These are phyloP conservation scores for Callipepla squamata DNA, from an alignment of 2,113 vertebrate species.

Conservation along the genomic window DNA sequence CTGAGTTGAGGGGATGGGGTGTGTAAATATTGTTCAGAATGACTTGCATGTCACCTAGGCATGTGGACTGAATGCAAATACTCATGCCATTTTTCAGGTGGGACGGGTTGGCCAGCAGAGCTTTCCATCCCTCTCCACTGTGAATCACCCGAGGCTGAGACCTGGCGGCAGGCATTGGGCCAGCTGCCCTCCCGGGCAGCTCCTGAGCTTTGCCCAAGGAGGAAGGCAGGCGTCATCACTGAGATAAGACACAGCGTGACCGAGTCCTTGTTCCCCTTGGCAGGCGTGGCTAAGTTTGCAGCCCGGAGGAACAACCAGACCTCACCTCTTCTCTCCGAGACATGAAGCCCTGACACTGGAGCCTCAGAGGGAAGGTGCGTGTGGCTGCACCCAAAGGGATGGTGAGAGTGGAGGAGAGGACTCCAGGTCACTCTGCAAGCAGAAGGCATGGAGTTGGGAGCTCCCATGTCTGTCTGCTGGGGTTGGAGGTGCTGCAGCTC, in stretches of 20 bases:
- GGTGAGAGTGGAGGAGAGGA: neutral
- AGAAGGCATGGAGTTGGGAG: neutral
- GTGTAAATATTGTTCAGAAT: neutral
- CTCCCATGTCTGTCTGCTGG: neutral
- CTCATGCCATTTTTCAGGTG: neutral
- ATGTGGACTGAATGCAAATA: neutral
- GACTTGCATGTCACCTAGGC: neutral
- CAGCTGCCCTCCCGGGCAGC: neutral
- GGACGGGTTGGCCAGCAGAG: neutral
- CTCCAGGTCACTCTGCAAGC: neutral
- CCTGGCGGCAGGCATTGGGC: neutral
- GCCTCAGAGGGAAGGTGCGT: neutral
- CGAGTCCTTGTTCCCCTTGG: conserved; percentile 6
- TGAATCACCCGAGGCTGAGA: neutral
- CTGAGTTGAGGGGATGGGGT: neutral
- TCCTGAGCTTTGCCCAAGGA: conserved; percentile 43
- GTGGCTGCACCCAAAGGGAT: neutral
- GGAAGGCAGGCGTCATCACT: neutral
- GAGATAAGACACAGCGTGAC: conserved; percentile 15
- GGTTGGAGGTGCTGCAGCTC: neutral
- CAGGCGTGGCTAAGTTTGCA: neutral
- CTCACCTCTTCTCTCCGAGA: neutral
- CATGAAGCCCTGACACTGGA: neutral
- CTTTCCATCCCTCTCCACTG: neutral
- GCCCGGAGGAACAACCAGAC: neutral